Conservation (phyloP, 2,797 vertebrate genomes). For the Acanthopagrus latus region DNA sequence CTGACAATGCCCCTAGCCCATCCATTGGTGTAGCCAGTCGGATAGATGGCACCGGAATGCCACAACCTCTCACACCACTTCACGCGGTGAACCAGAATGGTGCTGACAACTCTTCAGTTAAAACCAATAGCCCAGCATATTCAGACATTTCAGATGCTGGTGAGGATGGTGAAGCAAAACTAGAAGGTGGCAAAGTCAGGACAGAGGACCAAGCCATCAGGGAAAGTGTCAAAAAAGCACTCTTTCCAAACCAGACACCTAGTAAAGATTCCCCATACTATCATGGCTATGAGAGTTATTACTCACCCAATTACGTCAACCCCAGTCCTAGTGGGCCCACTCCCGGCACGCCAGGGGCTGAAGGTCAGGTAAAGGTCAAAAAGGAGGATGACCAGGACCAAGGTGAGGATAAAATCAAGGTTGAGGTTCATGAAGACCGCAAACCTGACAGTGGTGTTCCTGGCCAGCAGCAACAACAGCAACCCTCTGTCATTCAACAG, state of each 20-base stretch:
- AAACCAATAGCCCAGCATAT: slow-evolving; percentile 98
- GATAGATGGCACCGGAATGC: slow-evolving; percentile 90
- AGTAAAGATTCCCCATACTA: slow-evolving; percentile 97
- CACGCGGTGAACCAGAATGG: slow-evolving; percentile 96
- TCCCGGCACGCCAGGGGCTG: slow-evolving; percentile 81
- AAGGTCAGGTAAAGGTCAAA: slow-evolving; percentile 92
- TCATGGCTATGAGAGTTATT: slow-evolving; percentile 93
- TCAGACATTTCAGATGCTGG: slow-evolving; percentile 98
- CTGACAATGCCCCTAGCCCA: slow-evolving; percentile 97
- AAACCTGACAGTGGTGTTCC: slow-evolving; percentile 88
- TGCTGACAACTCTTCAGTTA: slow-evolving; percentile 95
- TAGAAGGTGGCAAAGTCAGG: slow-evolving; percentile 91
- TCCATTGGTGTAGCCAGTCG: slow-evolving; percentile 94
- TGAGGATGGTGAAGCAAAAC: slow-evolving; percentile 96
- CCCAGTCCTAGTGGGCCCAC: slow-evolving; percentile 92
- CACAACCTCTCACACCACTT: slow-evolving; percentile 92
- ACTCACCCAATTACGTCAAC: slow-evolving; percentile 95
- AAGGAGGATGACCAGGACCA: slow-evolving; percentile 95
- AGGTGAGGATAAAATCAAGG: slow-evolving; percentile 91
- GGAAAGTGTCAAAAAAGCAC: slow-evolving; percentile 95
- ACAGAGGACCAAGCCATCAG: slow-evolving; percentile 92
- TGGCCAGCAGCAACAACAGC: slow-evolving; percentile 91
- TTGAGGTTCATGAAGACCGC: slow-evolving; percentile 92
- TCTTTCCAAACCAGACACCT: slow-evolving; percentile 91
- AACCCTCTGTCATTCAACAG: slow-evolving; percentile 98